These are phyloP conservation scores for Oscheius sp. DNA, from an alignment of 2,888 invertebrate species.

Conservation along the genomic window DNA sequence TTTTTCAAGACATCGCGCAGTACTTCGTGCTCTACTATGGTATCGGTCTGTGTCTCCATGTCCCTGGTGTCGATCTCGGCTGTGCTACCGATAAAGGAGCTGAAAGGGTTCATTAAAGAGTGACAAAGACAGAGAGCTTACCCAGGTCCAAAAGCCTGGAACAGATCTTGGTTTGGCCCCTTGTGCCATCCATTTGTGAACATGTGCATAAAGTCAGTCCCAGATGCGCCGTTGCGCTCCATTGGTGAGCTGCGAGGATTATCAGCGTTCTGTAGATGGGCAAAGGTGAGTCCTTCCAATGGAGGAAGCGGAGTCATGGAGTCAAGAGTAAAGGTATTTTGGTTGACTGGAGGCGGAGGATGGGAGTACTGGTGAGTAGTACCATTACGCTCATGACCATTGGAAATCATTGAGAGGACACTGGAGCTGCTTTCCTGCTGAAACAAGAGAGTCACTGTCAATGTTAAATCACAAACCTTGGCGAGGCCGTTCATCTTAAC, in stretches of 20 bases:
- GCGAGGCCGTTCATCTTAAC: slow-evolving; percentile 23
- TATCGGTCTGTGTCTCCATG: slow-evolving; percentile 38
- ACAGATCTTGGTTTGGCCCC: slow-evolving; percentile 1
- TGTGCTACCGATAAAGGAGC: not conserved
- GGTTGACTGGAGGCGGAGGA: no score
- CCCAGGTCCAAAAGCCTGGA: slow-evolving; percentile 10
- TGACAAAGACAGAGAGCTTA: not conserved
- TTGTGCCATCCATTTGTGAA: slow-evolving; percentile 15
- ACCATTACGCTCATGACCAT: no score
- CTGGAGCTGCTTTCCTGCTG: no score
- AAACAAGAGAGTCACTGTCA: no score
- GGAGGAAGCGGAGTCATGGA: not conserved
- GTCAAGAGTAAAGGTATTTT: not conserved
- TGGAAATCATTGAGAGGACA: no score
- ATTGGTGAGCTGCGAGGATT: slow-evolving; percentile 11
- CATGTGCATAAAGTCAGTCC: slow-evolving; percentile 15
- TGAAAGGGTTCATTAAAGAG: not conserved
- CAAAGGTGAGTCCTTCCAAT: slow-evolving; percentile 12
- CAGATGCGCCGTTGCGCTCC: not conserved
- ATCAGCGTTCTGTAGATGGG: not conserved
- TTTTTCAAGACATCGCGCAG: slow-evolving; percentile 36
- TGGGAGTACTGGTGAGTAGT: no score
- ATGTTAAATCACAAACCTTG: not conserved
- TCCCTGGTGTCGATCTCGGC: slow-evolving; percentile 9
- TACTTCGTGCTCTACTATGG: slow-evolving; percentile 22